Evolutionary conservation across 2,113 vertebrate genomes (phyloP).

Genomic region (Nyctibius bracteatus): DNA sequence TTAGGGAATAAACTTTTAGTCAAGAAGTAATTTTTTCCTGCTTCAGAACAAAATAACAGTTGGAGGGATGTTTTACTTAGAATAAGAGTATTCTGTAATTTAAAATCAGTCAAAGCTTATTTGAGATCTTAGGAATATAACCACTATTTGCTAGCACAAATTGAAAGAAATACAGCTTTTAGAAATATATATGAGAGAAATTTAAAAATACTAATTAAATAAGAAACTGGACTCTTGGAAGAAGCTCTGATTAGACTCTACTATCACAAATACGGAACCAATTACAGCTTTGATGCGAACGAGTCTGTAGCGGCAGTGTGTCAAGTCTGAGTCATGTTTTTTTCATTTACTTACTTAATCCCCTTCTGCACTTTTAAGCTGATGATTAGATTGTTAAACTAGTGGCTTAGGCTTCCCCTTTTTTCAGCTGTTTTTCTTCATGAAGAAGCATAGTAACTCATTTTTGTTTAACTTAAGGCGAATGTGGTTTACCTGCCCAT

Average conservation of each 20-base stretch:
- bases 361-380: neutral
- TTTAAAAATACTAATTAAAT: neutral
- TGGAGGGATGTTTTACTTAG: neutral
- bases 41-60: neutral
- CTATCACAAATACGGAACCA: neutral
- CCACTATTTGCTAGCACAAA: neutral
- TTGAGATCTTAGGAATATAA: neutral
- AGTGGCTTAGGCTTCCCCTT: neutral
- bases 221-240: neutral
- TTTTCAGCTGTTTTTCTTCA: neutral
- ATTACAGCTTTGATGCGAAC: neutral
- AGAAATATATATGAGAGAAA: neutral
- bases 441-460: neutral
- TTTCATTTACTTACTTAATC: conserved; percentile 3
- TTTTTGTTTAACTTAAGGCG: neutral
- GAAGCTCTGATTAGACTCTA: neutral
- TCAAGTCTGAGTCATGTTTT: neutral
- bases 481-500: neutral
- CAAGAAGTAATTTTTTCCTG: neutral
- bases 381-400: neutral
- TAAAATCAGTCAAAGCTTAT: neutral
- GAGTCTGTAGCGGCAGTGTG: neutral
- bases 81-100: neutral
- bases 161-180: neutral
- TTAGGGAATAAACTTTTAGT: neutral